Evolutionary conservation across 2,113 vertebrate species (phyloP).

Genomic region (Litocranius walleri): DNA sequence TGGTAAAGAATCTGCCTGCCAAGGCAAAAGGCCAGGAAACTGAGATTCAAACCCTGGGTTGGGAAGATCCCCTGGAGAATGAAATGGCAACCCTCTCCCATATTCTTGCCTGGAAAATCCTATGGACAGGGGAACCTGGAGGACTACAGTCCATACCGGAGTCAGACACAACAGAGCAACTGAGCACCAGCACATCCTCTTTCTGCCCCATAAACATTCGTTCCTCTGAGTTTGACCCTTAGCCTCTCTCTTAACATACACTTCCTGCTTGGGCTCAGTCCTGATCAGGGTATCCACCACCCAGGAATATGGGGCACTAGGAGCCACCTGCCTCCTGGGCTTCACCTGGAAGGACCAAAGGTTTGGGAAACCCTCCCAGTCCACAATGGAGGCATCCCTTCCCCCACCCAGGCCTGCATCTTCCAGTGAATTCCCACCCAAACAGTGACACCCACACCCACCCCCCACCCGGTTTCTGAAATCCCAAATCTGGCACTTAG

Average conservation of each 20-base stretch:
- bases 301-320: fast-evolving
- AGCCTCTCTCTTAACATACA: not conserved
- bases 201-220: not conserved
- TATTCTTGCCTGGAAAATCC: not conserved
- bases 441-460: no score
- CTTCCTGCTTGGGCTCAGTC: not conserved
- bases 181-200: not conserved
- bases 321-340: not conserved
- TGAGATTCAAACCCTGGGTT: not conserved
- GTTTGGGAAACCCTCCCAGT: not conserved
- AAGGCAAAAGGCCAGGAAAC: not conserved
- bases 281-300: fast-evolving
- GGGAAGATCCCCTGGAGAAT: not conserved
- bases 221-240: not conserved
- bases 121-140: not conserved
- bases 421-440: not conserved
- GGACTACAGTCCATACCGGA: not conserved
- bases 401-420: no score
- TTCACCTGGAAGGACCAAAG: not conserved
- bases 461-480: not conserved
- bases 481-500: not conserved
- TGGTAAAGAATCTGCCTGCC: not conserved
- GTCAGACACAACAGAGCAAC: not conserved
- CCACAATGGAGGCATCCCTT: not conserved
- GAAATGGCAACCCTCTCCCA: not conserved